Conservation (phyloP, 2,113 vertebrate genomes). For the Lamprologus callipterus region DNA sequence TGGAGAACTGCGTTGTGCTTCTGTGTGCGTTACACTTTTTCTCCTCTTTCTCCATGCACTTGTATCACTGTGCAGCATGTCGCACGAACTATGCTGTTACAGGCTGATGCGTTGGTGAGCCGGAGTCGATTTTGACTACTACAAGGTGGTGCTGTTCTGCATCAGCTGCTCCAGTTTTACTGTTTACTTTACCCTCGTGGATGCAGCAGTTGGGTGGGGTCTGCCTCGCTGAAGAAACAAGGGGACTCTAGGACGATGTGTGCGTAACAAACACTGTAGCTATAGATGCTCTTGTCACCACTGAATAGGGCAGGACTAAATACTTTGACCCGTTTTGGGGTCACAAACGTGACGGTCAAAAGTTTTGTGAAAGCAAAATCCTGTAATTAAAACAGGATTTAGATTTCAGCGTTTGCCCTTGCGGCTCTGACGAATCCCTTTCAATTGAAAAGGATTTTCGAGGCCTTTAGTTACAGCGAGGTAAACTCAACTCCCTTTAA, state of each 20-base stretch:
- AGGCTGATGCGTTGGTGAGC: neutral
- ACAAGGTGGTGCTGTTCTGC: neutral
- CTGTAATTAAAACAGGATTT: slow-evolving; percentile 22
- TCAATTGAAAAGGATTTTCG: neutral
- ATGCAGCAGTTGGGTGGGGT: neutral
- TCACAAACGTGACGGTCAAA: neutral
- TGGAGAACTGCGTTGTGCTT: neutral
- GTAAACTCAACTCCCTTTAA: neutral
- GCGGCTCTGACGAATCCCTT: neutral
- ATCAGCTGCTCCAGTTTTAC: neutral
- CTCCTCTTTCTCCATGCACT: neutral
- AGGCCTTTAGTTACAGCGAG: neutral
- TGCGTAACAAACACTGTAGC: neutral
- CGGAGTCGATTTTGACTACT: neutral
- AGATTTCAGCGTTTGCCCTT: neutral
- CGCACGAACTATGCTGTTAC: neutral
- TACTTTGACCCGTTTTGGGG: neutral
- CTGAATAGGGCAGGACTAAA: neutral
- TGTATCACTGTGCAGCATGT: neutral
- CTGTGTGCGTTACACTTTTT: neutral
- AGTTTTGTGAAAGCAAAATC: neutral
- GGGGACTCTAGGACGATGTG: neutral
- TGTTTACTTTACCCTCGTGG: neutral
- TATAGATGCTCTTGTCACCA: neutral
- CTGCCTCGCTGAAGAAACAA: neutral